A percentile compares a stretch with the other conserved stretches of the same genome.
phyloP scores from a whole-genome alignment of 1,140 invertebrate species.

The Dufourea novaeangliae region DNA sequence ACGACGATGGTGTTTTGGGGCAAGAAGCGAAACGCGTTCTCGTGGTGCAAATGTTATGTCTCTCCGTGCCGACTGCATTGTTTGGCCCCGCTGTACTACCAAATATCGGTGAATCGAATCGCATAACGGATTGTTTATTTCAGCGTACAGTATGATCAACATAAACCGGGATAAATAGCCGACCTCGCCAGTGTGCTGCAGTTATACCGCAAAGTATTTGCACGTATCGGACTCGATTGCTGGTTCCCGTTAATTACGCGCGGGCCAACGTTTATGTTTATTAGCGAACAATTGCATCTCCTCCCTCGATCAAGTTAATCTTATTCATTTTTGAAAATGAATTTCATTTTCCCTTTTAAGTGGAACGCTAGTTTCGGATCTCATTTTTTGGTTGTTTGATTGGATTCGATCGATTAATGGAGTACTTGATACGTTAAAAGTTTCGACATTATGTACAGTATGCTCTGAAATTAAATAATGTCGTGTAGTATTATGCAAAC shows the following conservation, averaged over 20 bases:
- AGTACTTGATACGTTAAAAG: not conserved
- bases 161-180: constrained; percentile 42
- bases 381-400: no score
- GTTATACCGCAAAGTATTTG: constrained; percentile 49
- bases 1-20: not conserved
- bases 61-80: not conserved
- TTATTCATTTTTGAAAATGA: not conserved
- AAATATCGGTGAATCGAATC: constrained; percentile 33
- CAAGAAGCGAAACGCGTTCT: constrained; percentile 8
- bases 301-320: not conserved
- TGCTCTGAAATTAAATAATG: not conserved
- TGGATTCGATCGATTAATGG: no score
- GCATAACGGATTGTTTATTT: constrained; percentile 53
- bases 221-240: not conserved
- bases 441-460: not conserved
- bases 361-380: no score
- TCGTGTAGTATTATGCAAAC: not conserved
- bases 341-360: not conserved
- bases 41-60: not conserved
- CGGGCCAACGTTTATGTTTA: not conserved
- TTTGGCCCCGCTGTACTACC: not conserved
- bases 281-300: not conserved
- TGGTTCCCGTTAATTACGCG: constrained; percentile 12
- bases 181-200: constrained; percentile 29
- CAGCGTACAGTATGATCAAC: constrained; percentile 21